These are phyloP conservation scores for Hydrolagus affinis DNA, from an alignment of 2,113 vertebrate species.

Conservation along the genomic window DNA sequence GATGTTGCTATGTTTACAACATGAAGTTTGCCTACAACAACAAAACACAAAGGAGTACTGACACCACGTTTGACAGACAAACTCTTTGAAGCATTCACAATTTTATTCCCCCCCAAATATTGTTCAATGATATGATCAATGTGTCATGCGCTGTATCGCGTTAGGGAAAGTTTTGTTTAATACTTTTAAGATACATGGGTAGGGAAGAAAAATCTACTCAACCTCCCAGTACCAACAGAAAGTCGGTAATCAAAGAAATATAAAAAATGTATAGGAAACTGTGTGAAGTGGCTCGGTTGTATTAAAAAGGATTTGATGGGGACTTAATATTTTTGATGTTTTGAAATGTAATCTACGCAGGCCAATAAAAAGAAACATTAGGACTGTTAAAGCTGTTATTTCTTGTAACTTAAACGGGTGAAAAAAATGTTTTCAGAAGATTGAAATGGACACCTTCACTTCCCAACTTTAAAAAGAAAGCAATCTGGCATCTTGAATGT, in stretches of 20 bases:
- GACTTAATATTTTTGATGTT: conserved; percentile 20
- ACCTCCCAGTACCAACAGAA: conserved; percentile 10
- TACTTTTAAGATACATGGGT: background rate
- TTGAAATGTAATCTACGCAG: conserved; percentile 24
- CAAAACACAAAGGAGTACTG: too few species aligned
- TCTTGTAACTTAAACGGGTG: conserved; percentile 22
- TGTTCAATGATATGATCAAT: background rate
- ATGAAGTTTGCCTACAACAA: too few species aligned
- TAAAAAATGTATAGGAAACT: background rate
- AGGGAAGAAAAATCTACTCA: conserved; percentile 12
- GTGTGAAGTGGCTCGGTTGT: conserved; percentile 13
- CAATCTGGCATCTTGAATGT: conserved; percentile 40
- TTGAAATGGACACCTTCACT: conserved; percentile 38
- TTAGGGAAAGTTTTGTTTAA: conserved; percentile 6
- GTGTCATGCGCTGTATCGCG: background rate
- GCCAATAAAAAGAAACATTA: conserved; percentile 29
- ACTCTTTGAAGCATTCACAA: too few species aligned
- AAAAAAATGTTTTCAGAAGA: conserved; percentile 35
- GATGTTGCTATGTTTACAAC: too few species aligned
- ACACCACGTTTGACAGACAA: too few species aligned
- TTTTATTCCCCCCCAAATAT: too few species aligned
- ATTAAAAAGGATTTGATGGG: conserved; percentile 22
- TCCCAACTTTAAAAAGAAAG: conserved; percentile 39
- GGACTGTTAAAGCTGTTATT: conserved; percentile 25
- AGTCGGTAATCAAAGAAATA: conserved; percentile 21